These are phyloP conservation scores for Peromyscus californicus DNA, from an alignment of 2,113 vertebrate genomes.

Conservation along the genomic window DNA sequence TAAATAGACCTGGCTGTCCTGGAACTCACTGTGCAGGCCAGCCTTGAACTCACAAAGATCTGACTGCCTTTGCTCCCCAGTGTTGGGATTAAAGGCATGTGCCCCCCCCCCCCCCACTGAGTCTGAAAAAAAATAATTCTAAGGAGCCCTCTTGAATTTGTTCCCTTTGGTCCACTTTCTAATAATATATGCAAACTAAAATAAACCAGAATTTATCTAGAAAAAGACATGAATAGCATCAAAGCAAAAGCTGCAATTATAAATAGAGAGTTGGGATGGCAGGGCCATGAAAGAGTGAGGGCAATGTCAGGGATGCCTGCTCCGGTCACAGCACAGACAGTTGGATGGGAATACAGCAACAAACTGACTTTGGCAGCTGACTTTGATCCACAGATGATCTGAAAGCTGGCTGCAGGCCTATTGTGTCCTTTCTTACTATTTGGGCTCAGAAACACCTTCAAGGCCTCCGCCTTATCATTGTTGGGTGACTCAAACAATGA, in stretches of 20 bases:
- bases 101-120: no score
- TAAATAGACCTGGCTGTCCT: neutral
- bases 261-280: neutral
- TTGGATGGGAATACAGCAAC: neutral
- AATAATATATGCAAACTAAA: conserved; percentile 72
- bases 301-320: neutral
- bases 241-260: neutral
- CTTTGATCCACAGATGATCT: neutral
- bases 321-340: neutral
- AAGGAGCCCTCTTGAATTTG: conserved; percentile 36
- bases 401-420: neutral
- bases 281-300: neutral
- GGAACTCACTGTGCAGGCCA: neutral
- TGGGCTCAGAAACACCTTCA: neutral
- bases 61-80: neutral
- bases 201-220: conserved; percentile 59
- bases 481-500: neutral
- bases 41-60: neutral
- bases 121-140: neutral
- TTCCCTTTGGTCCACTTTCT: neutral
- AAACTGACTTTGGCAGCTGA: neutral
- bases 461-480: neutral
- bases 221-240: neutral
- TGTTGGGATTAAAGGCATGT: neutral
- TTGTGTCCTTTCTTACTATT: neutral